Conservation (phyloP, 1,140 invertebrate genomes). For the Penaeus indicus region DNA sequence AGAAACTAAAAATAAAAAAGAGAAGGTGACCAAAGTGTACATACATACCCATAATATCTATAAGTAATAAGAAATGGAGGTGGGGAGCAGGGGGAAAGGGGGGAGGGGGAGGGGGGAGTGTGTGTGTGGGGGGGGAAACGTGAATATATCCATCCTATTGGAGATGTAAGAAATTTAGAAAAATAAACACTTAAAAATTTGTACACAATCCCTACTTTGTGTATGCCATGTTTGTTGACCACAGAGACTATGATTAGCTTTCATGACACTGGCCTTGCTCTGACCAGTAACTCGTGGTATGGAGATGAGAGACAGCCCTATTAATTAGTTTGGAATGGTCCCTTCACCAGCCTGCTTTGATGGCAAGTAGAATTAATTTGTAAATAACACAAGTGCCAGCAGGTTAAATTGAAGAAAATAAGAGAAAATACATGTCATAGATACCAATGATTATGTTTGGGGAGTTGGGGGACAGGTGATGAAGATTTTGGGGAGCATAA, state of each 20-base stretch:
- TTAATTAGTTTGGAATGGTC: conserved; percentile 59
- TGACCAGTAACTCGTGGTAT: conserved; percentile 40
- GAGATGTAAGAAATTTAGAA: conserved; percentile 54
- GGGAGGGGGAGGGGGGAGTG: background rate
- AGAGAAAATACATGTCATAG: conserved; percentile 16
- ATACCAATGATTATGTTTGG: conserved; percentile 10
- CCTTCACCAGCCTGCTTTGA: conserved; percentile 57
- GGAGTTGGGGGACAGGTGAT: background rate
- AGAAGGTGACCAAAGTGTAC: conserved; percentile 34
- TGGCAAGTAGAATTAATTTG: conserved; percentile 37
- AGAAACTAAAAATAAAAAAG: conserved; percentile 47
- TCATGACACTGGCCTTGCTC: conserved; percentile 27
- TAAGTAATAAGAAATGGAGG: conserved; percentile 27
- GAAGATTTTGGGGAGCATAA: conserved; percentile 20
- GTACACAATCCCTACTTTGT: conserved; percentile 50
- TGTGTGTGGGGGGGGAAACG: background rate
- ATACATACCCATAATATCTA: conserved; percentile 36
- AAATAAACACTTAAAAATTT: conserved; percentile 55
- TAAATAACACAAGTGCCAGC: conserved; percentile 33
- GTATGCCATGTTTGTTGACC: conserved; percentile 55
- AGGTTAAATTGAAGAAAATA: conserved; percentile 39
- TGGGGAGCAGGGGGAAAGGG: background rate
- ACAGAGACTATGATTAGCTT: conserved; percentile 44
- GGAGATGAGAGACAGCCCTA: conserved; percentile 53
- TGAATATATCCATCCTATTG: conserved; percentile 26